Percentiles rank a stretch among this genome's conserved stretches.
Evolutionary conservation across 1,140 invertebrate species (phyloP).

Genomic region (Mya arenaria): DNA sequence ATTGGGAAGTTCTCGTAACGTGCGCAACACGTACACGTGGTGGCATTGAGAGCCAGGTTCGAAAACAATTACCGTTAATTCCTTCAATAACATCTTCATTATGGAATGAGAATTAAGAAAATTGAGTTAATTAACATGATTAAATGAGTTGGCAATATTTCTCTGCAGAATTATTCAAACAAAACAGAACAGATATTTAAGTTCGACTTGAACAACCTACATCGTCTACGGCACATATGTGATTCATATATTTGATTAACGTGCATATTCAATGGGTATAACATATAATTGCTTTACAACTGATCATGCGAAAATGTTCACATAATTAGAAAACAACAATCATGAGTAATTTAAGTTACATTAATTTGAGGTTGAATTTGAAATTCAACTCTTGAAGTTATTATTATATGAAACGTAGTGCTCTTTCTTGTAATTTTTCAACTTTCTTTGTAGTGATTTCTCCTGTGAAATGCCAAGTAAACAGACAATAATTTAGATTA

Average conservation of each 20-base stretch:
- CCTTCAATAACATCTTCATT: background rate
- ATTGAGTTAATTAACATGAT: too few relatives aligned
- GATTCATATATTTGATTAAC: background rate
- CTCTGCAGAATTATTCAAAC: too few relatives aligned
- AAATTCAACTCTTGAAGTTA: too few relatives aligned
- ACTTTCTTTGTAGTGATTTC: slow-evolving; percentile 15
- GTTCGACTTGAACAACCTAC: too few relatives aligned
- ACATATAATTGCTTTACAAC: background rate
- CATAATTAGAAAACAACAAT: background rate
- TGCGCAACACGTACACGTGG: too few relatives aligned
- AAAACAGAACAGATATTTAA: too few relatives aligned
- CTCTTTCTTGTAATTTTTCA: slow-evolving; percentile 24
- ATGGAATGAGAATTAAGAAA: background rate
- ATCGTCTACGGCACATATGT: too few relatives aligned
- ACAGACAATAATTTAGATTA: slow-evolving; percentile 10
- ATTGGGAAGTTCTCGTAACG: too few relatives aligned
- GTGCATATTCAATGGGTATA: background rate
- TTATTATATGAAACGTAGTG: slow-evolving; percentile 17
- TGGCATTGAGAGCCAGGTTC: background rate
- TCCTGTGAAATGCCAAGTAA: slow-evolving; percentile 22
- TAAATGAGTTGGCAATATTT: too few relatives aligned
- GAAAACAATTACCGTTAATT: background rate
- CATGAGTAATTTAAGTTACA: background rate
- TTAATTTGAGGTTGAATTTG: background rate
- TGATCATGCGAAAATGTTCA: background rate